A percentile compares a stretch with the other conserved stretches of the same genome.
These are phyloP conservation scores for Trogon melanurus DNA, from an alignment of 2,113 vertebrate species.

Conservation along the genomic window DNA sequence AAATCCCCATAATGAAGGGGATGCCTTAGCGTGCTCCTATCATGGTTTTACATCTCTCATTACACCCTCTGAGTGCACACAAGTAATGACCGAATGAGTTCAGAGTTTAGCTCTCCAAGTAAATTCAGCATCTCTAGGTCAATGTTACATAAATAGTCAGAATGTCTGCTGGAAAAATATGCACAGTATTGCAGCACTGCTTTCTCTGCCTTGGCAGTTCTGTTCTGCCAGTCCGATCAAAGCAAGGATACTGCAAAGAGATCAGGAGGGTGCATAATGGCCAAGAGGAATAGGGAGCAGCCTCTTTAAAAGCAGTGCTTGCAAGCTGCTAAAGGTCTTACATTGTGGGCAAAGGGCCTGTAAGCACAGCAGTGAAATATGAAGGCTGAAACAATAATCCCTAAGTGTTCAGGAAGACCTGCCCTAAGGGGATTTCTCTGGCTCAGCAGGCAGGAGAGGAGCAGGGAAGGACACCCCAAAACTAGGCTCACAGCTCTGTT, in stretches of 20 bases:
- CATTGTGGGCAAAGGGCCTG: neutral
- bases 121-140: neutral
- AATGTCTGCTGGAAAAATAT: neutral
- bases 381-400: neutral
- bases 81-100: neutral
- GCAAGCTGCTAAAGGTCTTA: neutral
- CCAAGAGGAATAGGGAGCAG: neutral
- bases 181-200: neutral
- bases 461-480: neutral
- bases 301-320: neutral
- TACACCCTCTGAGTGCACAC: neutral
- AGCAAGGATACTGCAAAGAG: neutral
- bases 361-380: neutral
- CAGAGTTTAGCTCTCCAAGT: slow-evolving; percentile 1
- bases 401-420: neutral
- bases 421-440: rapidly evolving
- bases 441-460: neutral
- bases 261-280: neutral
- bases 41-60: slow-evolving; percentile 10
- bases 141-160: neutral
- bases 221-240: neutral
- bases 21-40: neutral
- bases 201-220: neutral
- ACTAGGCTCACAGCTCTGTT: too few relatives aligned
- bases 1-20: slow-evolving; percentile 29